Conservation (phyloP, 1,140 invertebrate genomes). For the Plectrocnemia conspersa region DNA sequence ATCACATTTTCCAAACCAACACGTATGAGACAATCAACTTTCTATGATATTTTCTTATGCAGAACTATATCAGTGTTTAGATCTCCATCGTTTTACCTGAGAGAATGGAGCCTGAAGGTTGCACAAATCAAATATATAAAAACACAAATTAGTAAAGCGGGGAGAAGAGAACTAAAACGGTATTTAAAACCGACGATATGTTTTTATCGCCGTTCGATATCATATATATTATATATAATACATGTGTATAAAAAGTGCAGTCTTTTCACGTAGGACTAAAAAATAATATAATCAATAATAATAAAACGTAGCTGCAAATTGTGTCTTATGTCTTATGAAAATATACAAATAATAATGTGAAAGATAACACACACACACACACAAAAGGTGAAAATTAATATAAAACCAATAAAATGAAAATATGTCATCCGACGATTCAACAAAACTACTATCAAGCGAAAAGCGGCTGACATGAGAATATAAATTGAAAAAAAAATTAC, state of each 20-base stretch:
- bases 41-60: slow-evolving; percentile 29
- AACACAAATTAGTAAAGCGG: slow-evolving; percentile 36
- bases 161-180: slow-evolving; percentile 21
- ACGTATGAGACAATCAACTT: slow-evolving; percentile 28
- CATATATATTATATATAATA: neutral
- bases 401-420: slow-evolving; percentile 27
- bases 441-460: slow-evolving; percentile 32
- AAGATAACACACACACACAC: slow-evolving; percentile 14
- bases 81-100: slow-evolving; percentile 57
- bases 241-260: slow-evolving; percentile 23
- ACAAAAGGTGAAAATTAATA: slow-evolving; percentile 22
- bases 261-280: no score
- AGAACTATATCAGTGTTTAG: slow-evolving; percentile 31
- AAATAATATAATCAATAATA: slow-evolving; percentile 29
- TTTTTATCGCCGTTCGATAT: neutral
- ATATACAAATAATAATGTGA: no score
- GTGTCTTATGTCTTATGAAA: slow-evolving; percentile 32
- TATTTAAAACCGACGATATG: neutral
- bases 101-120: slow-evolving; percentile 66
- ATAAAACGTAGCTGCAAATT: slow-evolving; percentile 31
- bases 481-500: slow-evolving; percentile 24
- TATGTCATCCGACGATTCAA: slow-evolving; percentile 26
- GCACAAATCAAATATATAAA: slow-evolving; percentile 42
- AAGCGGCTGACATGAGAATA: slow-evolving; percentile 33
- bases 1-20: slow-evolving; percentile 31